Evolutionary conservation across 2,888 invertebrate species (phyloP).

Genomic region (Scaptomyza caliginosa): DNA sequence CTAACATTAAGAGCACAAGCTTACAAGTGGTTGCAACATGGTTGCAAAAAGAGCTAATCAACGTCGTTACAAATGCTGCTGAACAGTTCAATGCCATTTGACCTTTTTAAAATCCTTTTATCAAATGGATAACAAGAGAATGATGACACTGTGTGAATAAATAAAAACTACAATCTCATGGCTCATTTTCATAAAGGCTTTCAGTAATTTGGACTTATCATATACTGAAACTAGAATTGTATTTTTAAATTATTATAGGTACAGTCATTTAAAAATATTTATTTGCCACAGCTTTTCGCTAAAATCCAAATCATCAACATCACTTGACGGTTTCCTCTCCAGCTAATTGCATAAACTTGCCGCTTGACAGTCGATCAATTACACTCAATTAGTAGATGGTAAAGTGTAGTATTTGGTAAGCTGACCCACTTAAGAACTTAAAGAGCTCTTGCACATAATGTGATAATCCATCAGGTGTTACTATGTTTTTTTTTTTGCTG

Average conservation of each 20-base stretch:
- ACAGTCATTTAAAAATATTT: neutral
- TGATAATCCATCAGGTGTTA: constrained; percentile 20
- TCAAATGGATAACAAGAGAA: neutral
- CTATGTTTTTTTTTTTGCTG: neutral
- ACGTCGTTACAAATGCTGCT: neutral
- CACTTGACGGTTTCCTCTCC: constrained; percentile 34
- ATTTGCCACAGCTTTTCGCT: neutral
- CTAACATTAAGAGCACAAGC: neutral
- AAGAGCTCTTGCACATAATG: neutral
- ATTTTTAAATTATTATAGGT: neutral
- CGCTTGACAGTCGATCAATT: constrained; percentile 34
- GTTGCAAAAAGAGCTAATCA: constrained; percentile 7
- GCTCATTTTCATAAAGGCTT: no score
- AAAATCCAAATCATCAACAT: constrained; percentile 17
- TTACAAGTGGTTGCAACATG: neutral
- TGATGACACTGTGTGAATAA: neutral
- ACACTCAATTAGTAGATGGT: neutral
- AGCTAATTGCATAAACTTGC: constrained; percentile 47
- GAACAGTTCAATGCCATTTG: constrained; percentile 50
- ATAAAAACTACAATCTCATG: no score
- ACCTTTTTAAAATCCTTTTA: constrained; percentile 14
- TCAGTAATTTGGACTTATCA: no score
- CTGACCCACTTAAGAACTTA: constrained; percentile 33
- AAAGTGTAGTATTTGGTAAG: neutral
- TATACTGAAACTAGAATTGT: no score